phyloP scores from a whole-genome alignment of 2,113 vertebrate species.

The Microcebus ravelobensis region DNA sequence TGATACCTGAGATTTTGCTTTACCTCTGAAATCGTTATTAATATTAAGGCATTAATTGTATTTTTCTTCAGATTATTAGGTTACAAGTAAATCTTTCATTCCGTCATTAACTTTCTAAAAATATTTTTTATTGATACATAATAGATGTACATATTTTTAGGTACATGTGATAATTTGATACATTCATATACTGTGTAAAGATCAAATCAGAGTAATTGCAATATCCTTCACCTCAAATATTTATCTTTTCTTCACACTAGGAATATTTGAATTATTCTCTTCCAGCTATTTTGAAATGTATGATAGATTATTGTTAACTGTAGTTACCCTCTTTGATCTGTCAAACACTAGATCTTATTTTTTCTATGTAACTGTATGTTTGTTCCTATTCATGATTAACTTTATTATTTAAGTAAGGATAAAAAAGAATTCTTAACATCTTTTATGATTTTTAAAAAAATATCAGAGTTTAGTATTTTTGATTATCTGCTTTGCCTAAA shows the following conservation, averaged over 20 bases:
- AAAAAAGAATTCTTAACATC: background rate
- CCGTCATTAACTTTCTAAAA: background rate
- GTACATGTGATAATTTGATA: background rate
- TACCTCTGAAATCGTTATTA: slow-evolving; percentile 27
- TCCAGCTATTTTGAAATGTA: background rate
- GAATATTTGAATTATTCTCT: background rate
- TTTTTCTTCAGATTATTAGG: background rate
- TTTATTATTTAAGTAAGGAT: background rate
- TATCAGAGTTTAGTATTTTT: background rate
- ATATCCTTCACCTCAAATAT: background rate
- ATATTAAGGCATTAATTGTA: background rate
- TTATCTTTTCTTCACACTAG: background rate
- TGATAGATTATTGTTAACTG: background rate
- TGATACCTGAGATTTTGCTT: background rate
- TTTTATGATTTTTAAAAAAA: background rate
- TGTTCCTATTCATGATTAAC: background rate
- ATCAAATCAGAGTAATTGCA: background rate
- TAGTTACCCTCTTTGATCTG: background rate
- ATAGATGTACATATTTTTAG: background rate
- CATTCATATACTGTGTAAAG: background rate
- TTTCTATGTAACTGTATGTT: background rate
- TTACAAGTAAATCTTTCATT: background rate
- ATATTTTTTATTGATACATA: background rate
- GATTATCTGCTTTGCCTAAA: background rate
- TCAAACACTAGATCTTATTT: background rate